phyloP scores from a whole-genome alignment of 2,888 invertebrate genomes.

The Eudemis profundana region DNA sequence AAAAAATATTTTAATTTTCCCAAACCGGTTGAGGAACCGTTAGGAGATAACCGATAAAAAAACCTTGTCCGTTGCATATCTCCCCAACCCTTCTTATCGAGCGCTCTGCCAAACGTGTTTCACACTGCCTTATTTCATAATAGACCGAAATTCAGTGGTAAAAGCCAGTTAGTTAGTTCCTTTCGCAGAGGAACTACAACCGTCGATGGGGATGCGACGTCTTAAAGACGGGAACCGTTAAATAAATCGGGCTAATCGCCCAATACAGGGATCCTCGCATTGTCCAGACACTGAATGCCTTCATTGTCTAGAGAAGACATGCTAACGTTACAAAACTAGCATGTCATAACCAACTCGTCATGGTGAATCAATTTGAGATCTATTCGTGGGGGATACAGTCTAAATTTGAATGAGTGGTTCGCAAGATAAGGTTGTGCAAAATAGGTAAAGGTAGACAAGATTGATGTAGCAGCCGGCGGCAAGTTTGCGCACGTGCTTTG shows the following conservation, averaged over 20 bases:
- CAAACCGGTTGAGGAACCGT: conserved; percentile 29
- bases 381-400: conserved; percentile 49
- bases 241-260: conserved; percentile 77
- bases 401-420: conserved; percentile 48
- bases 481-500: conserved; percentile 80
- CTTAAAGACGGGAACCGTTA: conserved; percentile 70
- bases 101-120: conserved; percentile 23
- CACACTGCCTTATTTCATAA: conserved; percentile 11
- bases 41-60: conserved; percentile 36
- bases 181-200: conserved; percentile 14
- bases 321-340: conserved; percentile 47
- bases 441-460: conserved; percentile 76
- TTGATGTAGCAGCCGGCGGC: conserved; percentile 78
- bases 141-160: conserved; percentile 23
- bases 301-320: conserved; percentile 70
- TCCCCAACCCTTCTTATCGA: conserved; percentile 51
- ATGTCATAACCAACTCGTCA: conserved; percentile 51
- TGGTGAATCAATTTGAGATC: conserved; percentile 50
- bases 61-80: conserved; percentile 42
- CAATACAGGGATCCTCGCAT: conserved; percentile 65
- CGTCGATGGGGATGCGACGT: conserved; percentile 34
- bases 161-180: conserved; percentile 25
- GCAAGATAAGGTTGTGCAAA: conserved; percentile 67
- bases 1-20: neutral
- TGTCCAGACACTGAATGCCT: conserved; percentile 78